phyloP scores from a whole-genome alignment of 2,888 invertebrate genomes.

The Bellardia pandia region DNA sequence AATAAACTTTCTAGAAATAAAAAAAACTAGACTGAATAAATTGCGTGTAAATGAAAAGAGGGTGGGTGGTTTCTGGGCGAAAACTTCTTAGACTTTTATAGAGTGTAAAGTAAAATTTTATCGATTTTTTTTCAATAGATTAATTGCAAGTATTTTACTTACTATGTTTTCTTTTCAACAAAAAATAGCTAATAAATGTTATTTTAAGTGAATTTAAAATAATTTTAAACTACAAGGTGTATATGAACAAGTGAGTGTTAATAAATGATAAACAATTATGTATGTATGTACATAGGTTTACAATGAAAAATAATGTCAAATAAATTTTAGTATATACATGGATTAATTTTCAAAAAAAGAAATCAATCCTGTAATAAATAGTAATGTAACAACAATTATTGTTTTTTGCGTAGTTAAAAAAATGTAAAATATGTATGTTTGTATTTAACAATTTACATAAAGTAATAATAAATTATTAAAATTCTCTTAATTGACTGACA shows the following conservation, averaged over 20 bases:
- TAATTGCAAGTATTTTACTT: neutral
- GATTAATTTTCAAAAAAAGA: no score
- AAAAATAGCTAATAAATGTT: neutral
- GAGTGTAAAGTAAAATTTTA: constrained; percentile 48
- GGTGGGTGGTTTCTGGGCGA: constrained; percentile 40
- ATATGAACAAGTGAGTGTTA: neutral
- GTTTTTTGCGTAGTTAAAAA: neutral
- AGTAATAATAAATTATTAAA: constrained; percentile 20
- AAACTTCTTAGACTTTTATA: constrained; percentile 20
- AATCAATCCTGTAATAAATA: no score
- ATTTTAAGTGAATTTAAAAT: constrained; percentile 24
- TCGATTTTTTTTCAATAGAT: constrained; percentile 61
- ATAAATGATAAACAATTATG: neutral
- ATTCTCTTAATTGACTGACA: constrained; percentile 13
- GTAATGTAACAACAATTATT: no score
- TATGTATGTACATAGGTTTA: neutral
- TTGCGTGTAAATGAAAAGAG: constrained; percentile 15
- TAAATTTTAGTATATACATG: no score
- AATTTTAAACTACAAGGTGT: neutral
- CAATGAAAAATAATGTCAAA: no score
- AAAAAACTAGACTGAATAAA: constrained; percentile 15
- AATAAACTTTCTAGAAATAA: neutral
- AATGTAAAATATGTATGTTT: neutral
- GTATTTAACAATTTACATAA: neutral
- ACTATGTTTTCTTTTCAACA: neutral